phyloP scores from a whole-genome alignment of 2,113 vertebrate genomes.

The Etia nguti region DNA sequence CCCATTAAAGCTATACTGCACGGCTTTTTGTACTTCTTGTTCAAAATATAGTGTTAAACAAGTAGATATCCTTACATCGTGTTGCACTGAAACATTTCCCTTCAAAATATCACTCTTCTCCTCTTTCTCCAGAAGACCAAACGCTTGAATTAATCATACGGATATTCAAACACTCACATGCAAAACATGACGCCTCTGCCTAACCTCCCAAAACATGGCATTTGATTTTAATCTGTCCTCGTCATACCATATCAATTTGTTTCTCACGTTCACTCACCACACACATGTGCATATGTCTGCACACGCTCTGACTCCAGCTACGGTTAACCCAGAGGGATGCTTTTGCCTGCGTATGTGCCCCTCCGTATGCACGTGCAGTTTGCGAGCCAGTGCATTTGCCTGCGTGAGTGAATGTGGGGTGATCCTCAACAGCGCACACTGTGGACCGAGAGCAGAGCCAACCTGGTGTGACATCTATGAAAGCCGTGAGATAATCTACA shows the following conservation, averaged over 20 bases:
- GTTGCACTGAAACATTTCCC: neutral
- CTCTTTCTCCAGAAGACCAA: neutral
- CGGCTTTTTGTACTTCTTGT: neutral
- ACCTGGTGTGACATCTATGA: conserved; percentile 67
- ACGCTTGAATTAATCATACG: neutral
- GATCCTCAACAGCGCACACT: conserved; percentile 39
- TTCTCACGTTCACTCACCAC: conserved; percentile 37
- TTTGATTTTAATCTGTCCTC: neutral
- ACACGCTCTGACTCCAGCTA: conserved; percentile 24
- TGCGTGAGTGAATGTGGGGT: conserved; percentile 16
- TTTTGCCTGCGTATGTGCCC: conserved; percentile 23
- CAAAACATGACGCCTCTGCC: neutral
- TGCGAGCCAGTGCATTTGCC: conserved; percentile 12
- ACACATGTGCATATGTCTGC: conserved; percentile 30
- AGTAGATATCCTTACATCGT: neutral
- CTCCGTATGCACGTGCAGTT: conserved; percentile 18
- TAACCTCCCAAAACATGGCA: neutral
- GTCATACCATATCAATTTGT: neutral
- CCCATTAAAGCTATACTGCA: neutral
- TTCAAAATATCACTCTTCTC: neutral
- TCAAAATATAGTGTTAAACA: neutral
- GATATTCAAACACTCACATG: neutral
- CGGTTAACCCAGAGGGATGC: conserved; percentile 23
- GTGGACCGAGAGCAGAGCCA: conserved; percentile 58
- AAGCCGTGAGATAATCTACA: conserved; percentile 64